Evolutionary conservation across 1,140 invertebrate genomes (phyloP).

Genomic region (Ceratosolen fusciceps): DNA sequence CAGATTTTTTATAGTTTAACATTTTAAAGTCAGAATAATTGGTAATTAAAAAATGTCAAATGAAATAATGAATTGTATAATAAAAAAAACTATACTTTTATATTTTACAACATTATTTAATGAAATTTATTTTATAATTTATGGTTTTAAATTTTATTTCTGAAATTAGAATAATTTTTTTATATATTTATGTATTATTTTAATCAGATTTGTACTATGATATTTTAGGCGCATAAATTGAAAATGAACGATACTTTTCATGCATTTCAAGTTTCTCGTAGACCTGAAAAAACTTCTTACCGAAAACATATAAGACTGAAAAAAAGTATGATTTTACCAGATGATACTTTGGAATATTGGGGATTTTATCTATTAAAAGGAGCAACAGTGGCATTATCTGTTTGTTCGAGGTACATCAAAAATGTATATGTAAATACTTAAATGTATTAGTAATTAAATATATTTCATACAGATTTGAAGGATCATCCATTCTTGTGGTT

Average conservation of each 20-base stretch:
- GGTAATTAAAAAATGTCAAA: too few species aligned
- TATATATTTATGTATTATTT: not conserved
- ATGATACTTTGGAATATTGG: constrained; percentile 91
- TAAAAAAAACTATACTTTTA: not conserved
- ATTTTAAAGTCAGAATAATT: too few species aligned
- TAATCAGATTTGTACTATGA: constrained; percentile 46
- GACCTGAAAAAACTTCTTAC: constrained; percentile 78
- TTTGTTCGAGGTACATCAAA: constrained; percentile 79
- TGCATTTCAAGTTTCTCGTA: constrained; percentile 83
- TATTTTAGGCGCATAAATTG: constrained; percentile 77
- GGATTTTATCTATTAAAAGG: constrained; percentile 87
- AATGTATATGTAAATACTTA: not conserved
- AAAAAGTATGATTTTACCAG: constrained; percentile 85
- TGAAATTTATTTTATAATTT: not conserved
- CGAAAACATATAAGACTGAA: constrained; percentile 83
- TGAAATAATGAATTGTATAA: too few species aligned
- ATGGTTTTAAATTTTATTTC: not conserved
- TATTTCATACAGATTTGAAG: constrained; percentile 72
- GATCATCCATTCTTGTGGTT: constrained; percentile 83
- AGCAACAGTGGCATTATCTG: constrained; percentile 81
- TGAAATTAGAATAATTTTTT: constrained; percentile 67
- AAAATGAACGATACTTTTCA: constrained; percentile 85
- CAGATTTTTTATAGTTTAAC: too few species aligned
- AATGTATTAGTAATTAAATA: constrained; percentile 14
- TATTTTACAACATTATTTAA: not conserved